These are phyloP conservation scores for Drosophila jambulina DNA, from an alignment of 1,140 invertebrate genomes.

Conservation along the genomic window DNA sequence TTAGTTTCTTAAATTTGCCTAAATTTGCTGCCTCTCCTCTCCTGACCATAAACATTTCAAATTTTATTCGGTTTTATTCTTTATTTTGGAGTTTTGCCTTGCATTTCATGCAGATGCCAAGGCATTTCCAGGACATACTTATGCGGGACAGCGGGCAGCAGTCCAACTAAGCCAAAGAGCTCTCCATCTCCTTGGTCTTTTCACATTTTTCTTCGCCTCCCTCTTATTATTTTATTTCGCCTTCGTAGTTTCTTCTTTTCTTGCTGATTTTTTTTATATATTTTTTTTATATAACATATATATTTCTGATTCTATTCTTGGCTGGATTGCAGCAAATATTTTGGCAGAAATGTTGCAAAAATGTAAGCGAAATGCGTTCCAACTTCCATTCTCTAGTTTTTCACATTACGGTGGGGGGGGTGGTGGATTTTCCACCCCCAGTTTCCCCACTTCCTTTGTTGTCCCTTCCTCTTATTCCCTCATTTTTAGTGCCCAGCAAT, in stretches of 20 bases:
- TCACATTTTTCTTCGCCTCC: conserved; percentile 8
- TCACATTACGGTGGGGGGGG: background rate
- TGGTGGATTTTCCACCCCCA: background rate
- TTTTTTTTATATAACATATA: background rate
- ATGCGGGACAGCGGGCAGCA: conserved; percentile 42
- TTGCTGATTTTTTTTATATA: background rate
- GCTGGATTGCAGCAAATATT: conserved; percentile 59
- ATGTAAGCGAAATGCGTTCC: conserved; percentile 69
- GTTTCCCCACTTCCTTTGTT: background rate
- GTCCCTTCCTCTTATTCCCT: background rate
- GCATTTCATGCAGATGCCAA: conserved; percentile 43
- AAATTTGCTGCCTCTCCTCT: background rate
- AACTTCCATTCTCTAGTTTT: conserved; percentile 5
- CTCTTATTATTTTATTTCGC: background rate
- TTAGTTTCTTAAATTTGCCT: conserved; percentile 19
- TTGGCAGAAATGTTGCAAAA: conserved; percentile 71
- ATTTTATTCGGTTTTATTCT: conserved; percentile 33
- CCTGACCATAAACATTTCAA: conserved; percentile 24
- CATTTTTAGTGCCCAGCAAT: conserved; percentile 39
- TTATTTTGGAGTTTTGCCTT: background rate
- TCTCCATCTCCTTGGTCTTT: conserved; percentile 26
- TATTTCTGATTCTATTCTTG: conserved; percentile 13
- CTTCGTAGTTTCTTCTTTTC: background rate
- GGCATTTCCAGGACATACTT: conserved; percentile 50
- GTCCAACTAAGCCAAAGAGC: conserved; percentile 56